Percentiles rank a stretch among this genome's conserved stretches.
These are phyloP conservation scores for Galagoides demidoff DNA, from an alignment of 2,797 vertebrate genomes.

Conservation along the genomic window DNA sequence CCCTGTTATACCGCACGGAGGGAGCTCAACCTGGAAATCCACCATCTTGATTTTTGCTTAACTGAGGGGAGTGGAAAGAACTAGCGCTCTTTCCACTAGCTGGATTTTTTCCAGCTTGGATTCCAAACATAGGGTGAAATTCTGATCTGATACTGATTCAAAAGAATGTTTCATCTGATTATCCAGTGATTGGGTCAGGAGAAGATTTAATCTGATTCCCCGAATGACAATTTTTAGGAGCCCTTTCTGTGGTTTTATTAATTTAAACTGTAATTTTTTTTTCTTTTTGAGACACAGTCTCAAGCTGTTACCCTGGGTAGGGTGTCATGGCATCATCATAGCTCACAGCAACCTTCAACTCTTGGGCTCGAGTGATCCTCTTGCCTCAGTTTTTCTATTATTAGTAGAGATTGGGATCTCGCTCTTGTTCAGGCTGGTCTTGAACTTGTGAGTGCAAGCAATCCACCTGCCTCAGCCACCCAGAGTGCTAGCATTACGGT, in stretches of 20 bases:
- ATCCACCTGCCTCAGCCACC: too few relatives aligned
- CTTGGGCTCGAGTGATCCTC: too few relatives aligned
- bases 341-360: too few relatives aligned
- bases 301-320: too few relatives aligned
- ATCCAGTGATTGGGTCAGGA: slow-evolving; percentile 79
- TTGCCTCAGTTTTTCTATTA: too few relatives aligned
- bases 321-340: too few relatives aligned
- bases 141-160: slow-evolving; percentile 86
- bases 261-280: slow-evolving; percentile 65
- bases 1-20: not conserved
- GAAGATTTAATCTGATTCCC: slow-evolving; percentile 83
- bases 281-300: too few relatives aligned
- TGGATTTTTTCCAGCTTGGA: slow-evolving; percentile 85
- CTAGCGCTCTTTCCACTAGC: slow-evolving; percentile 75
- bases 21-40: slow-evolving; percentile 81
- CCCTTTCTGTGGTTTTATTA: slow-evolving; percentile 73
- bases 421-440: too few relatives aligned
- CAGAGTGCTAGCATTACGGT: too few relatives aligned
- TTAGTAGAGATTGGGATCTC: too few relatives aligned
- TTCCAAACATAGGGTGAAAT: slow-evolving; percentile 84
- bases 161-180: slow-evolving; percentile 84
- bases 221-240: slow-evolving; percentile 86
- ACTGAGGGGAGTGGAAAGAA: slow-evolving; percentile 77
- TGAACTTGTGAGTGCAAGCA: too few relatives aligned
- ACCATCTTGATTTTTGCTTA: slow-evolving; percentile 84